Conservation (phyloP, 2,797 vertebrate species). For the Silurus lanzhouensis region DNA sequence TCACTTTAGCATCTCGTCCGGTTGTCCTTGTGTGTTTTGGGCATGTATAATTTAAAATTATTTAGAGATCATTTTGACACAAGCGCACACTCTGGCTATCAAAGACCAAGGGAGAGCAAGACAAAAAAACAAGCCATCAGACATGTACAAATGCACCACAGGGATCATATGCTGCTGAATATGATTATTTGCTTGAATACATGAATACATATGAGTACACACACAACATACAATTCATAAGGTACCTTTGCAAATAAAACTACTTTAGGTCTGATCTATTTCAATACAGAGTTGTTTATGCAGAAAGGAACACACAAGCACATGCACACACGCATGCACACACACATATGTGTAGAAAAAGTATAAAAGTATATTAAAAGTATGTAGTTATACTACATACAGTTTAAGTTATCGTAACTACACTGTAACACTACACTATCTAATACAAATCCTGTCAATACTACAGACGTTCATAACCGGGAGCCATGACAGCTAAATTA, state of each 20-base stretch:
- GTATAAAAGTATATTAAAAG: too few relatives aligned
- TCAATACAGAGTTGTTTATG: background rate
- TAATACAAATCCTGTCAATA: background rate
- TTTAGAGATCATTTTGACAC: too few relatives aligned
- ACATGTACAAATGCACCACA: background rate
- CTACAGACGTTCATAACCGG: background rate
- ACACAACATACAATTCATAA: background rate
- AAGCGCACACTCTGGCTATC: background rate
- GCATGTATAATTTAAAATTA: background rate
- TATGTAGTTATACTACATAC: too few relatives aligned
- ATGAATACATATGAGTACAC: background rate
- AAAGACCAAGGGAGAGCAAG: background rate
- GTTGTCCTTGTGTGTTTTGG: background rate
- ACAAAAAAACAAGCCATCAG: background rate
- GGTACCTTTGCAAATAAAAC: constrained; percentile 13
- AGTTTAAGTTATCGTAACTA: background rate
- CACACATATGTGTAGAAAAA: too few relatives aligned
- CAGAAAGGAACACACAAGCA: background rate
- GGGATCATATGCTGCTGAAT: background rate
- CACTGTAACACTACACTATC: too few relatives aligned
- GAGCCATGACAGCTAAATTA: background rate
- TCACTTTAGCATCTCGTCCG: background rate
- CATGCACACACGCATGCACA: too few relatives aligned
- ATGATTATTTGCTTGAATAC: constrained; percentile 1
- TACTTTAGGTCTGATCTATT: background rate